A percentile compares a stretch with the other conserved stretches of the same genome.
Evolutionary conservation across 1,140 invertebrate genomes (phyloP).

Genomic region (Drosophila bipectinata): DNA sequence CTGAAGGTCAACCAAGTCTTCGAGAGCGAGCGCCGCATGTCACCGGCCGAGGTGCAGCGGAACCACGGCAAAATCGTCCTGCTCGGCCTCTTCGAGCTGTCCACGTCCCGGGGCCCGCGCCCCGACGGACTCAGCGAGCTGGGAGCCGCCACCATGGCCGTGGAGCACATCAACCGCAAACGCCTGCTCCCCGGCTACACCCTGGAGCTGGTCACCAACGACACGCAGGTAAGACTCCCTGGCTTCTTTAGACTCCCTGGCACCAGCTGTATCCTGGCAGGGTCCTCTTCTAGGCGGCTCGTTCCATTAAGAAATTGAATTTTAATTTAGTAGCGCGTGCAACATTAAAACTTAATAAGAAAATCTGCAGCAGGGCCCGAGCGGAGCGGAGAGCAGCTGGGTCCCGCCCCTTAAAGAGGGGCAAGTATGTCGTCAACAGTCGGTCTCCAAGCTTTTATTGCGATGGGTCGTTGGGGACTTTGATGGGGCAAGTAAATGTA

Average conservation of each 20-base stretch:
- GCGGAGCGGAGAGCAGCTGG: conserved; percentile 29
- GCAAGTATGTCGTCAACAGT: conserved; percentile 70
- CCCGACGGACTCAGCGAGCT: conserved; percentile 90
- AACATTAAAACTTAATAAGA: conserved; percentile 80
- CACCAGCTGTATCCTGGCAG: neutral
- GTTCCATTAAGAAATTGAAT: conserved; percentile 75
- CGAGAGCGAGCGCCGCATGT: conserved; percentile 75
- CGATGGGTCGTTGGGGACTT: conserved; percentile 47
- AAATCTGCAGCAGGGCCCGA: conserved; percentile 58
- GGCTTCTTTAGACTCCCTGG: neutral
- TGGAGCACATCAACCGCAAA: conserved; percentile 89
- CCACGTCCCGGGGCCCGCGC: conserved; percentile 85
- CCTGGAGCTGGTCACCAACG: conserved; percentile 90
- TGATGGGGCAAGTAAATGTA: conserved; percentile 53
- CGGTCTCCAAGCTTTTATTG: conserved; percentile 59
- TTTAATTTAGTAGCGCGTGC: conserved; percentile 74
- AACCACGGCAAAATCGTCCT: conserved; percentile 85
- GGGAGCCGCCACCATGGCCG: conserved; percentile 89
- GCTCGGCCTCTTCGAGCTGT: conserved; percentile 91
- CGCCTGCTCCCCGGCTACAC: conserved; percentile 88
- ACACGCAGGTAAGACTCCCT: conserved; percentile 91
- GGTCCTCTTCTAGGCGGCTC: conserved; percentile 1
- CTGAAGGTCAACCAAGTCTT: conserved; percentile 81
- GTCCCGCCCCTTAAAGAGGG: conserved; percentile 28
- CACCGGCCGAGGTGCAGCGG: conserved; percentile 60